Evolutionary conservation across 2,888 invertebrate species (phyloP).

Genomic region (Plemyria rubiginata): DNA sequence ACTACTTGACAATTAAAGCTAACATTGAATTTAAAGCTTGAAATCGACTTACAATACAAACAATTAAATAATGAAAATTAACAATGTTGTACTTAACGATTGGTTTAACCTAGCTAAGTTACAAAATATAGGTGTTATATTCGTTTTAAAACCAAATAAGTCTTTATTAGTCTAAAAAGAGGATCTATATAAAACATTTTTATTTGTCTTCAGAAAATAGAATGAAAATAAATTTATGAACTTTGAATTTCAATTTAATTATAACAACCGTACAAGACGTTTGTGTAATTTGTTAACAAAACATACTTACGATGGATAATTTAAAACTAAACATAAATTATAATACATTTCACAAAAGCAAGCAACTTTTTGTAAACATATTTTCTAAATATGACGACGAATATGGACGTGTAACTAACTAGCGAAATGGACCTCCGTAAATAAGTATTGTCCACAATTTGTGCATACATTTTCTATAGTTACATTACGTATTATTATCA

Average conservation of each 20-base stretch:
- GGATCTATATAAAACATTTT: neutral
- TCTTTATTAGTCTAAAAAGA: constrained; percentile 6
- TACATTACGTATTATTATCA: constrained; percentile 76
- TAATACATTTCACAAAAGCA: constrained; percentile 33
- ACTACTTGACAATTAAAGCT: constrained; percentile 81
- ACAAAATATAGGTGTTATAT: constrained; percentile 3
- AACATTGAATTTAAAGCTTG: constrained; percentile 84
- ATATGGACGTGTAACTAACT: constrained; percentile 74
- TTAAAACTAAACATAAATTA: constrained; percentile 1
- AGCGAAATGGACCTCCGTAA: constrained; percentile 77
- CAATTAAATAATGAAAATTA: constrained; percentile 34
- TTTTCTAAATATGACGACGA: constrained; percentile 53
- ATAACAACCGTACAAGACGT: neutral
- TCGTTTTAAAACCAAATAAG: constrained; percentile 4
- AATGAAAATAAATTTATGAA: neutral
- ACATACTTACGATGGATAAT: neutral
- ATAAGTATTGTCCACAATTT: constrained; percentile 82
- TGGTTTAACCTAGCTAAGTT: constrained; percentile 33
- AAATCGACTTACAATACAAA: constrained; percentile 69
- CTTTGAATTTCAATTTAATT: neutral
- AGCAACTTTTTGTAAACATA: constrained; percentile 64
- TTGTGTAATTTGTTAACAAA: neutral
- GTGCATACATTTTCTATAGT: constrained; percentile 67
- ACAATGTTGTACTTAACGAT: constrained; percentile 32
- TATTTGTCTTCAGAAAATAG: neutral